Base-by-base conservation (phyloP, 2,797 vertebrate genomes). In the Trachops cirrhosus region DNA sequence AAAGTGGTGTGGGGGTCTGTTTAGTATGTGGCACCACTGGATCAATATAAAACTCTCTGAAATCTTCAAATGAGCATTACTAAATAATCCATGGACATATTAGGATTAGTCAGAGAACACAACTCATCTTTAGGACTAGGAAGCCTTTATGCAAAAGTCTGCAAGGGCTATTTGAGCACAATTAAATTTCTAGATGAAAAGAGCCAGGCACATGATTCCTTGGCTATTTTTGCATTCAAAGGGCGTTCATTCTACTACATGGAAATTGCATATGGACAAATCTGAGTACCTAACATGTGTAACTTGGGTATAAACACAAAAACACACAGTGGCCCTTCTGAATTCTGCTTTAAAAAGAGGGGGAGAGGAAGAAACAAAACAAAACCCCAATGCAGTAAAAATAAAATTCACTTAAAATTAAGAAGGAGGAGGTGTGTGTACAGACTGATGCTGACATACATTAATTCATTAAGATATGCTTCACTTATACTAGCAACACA, bases 41-140 rank as follows among this genome's bases (percentile, higher is more conserved):
- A 98, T 98, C 98, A 98, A 98, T 98, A 98, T 78, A 96, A 98
- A 98, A 98, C 92, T 98, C 98, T 97, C 97, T 98, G 97, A 98
- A 93, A 97, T 98, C 97, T 98, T 98, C 97, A 98, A 98, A 98
- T 97, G 95, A 98, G 95, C 97, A 97, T 98, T 98, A 98, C 96
- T 98, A 96, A 98, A 98, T 97, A 98, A 98, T 97, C 98, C 94
- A 98, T 94, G 95, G 97, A 97, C 96, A 98, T 93, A 97, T 96
- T 94, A 97, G 83, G 85, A 97, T 97, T 97, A 98, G 97, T 97
- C 94, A 97, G 15, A 39, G 96, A 97, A 98, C 75, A 97, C 32
- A 95, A 96, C 46, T 24, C 88, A 94, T 96, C 86, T 96, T 92
- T 88, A 96, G 77, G 93, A 95, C 91, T 95, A 97, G 74, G 44